Conservation (phyloP, 1,140 invertebrate genomes). For the Drosophila truncata region DNA sequence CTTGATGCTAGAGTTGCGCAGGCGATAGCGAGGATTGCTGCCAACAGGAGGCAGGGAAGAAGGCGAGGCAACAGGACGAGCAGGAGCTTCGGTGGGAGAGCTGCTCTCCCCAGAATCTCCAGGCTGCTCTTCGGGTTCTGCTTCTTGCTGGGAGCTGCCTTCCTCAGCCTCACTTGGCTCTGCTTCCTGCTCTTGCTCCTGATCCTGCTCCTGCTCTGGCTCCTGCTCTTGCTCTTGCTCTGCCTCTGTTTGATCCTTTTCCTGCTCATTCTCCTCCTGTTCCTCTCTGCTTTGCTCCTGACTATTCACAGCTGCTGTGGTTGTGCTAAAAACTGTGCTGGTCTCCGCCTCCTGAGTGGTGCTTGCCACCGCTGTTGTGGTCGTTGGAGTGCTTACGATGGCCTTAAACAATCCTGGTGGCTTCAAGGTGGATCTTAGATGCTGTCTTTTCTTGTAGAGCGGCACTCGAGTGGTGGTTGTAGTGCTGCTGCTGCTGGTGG, state of each 20-base stretch:
- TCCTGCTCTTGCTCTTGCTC: constrained; percentile 3
- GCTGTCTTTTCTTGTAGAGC: constrained; percentile 76
- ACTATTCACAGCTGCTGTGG: constrained; percentile 1
- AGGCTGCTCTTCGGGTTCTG: constrained; percentile 10
- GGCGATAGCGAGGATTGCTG: constrained; percentile 40
- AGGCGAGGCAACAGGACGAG: background rate
- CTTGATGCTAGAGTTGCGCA: constrained; percentile 37
- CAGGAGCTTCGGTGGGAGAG: constrained; percentile 10
- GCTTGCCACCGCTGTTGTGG: constrained; percentile 3
- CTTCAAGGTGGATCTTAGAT: constrained; percentile 71
- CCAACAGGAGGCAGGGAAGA: constrained; percentile 2
- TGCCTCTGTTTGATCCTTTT: background rate
- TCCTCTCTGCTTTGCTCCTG: constrained; percentile 29
- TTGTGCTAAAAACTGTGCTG: constrained; percentile 29
- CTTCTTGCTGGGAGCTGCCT: background rate
- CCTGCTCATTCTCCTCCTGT: background rate
- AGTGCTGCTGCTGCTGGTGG: constrained; percentile 2
- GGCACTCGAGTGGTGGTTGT: constrained; percentile 71
- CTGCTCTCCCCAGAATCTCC: constrained; percentile 14
- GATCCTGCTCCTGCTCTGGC: background rate
- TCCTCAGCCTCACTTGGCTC: background rate
- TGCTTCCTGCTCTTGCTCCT: background rate
- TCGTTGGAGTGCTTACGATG: constrained; percentile 5
- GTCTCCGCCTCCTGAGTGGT: constrained; percentile 41
- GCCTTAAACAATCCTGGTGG: constrained; percentile 63